These are phyloP conservation scores for Eupelmus urozonus DNA, from an alignment of 2,888 invertebrate genomes.

Conservation along the genomic window DNA sequence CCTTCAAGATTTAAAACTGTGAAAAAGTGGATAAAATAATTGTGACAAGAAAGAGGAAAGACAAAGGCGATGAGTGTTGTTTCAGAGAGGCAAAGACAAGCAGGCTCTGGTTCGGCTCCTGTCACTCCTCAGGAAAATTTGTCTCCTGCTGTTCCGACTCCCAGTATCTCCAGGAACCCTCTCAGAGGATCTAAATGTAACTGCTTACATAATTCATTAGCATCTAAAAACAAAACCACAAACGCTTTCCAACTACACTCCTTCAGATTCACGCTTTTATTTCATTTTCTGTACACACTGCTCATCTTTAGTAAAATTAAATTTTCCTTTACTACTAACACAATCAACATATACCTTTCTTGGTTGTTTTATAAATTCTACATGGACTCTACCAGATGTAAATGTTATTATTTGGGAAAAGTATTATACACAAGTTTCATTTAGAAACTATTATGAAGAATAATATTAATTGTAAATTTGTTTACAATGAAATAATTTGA, in stretches of 20 bases:
- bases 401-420: neutral
- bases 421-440: neutral
- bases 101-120: constrained; percentile 86
- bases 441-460: neutral
- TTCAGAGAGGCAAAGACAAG: constrained; percentile 81
- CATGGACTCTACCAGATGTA: neutral
- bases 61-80: constrained; percentile 74
- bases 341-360: neutral
- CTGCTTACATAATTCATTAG: constrained; percentile 74
- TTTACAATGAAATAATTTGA: no score
- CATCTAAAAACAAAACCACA: constrained; percentile 42
- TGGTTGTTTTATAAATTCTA: constrained; percentile 37
- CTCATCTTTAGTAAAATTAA: constrained; percentile 28
- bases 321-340: constrained; percentile 30
- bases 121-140: constrained; percentile 83
- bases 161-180: constrained; percentile 86
- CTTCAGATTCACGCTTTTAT: constrained; percentile 45
- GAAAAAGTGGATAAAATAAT: constrained; percentile 30
- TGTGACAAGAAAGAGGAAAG: constrained; percentile 41
- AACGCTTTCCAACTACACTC: constrained; percentile 41
- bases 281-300: constrained; percentile 35
- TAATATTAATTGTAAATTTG: neutral
- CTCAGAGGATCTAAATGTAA: constrained; percentile 91
- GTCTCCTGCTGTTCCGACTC: constrained; percentile 78
- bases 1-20: constrained; percentile 14